Conservation (phyloP, 2,888 invertebrate species). For the Drosophila merina region DNA sequence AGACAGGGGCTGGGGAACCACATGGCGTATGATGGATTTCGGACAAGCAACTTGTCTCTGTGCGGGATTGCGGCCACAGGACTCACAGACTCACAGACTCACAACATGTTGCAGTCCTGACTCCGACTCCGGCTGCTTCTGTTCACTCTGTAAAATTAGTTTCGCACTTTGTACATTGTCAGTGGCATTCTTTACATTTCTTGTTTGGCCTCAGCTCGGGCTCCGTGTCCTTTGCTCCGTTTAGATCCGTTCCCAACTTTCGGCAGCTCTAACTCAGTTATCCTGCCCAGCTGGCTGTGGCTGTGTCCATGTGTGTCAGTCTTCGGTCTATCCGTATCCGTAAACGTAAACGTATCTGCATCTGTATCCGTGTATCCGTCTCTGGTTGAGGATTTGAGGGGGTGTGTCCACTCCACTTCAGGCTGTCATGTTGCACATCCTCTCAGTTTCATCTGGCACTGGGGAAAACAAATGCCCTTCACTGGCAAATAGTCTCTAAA, state of each 20-base stretch:
- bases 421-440: constrained; percentile 70
- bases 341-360: constrained; percentile 4
- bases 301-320: constrained; percentile 13
- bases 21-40: constrained; percentile 72
- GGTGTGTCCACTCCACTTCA: constrained; percentile 57
- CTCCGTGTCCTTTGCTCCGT: neutral
- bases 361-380: constrained; percentile 20
- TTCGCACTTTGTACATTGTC: constrained; percentile 81
- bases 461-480: neutral
- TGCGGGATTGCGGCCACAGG: constrained; percentile 34
- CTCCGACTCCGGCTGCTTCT: constrained; percentile 57
- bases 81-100: constrained; percentile 30
- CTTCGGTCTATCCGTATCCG: constrained; percentile 3
- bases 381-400: constrained; percentile 14
- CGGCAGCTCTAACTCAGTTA: constrained; percentile 68
- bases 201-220: constrained; percentile 45
- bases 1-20: constrained; percentile 10
- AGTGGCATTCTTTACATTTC: constrained; percentile 77
- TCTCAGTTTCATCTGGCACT: constrained; percentile 7
- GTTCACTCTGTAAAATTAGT: constrained; percentile 80
- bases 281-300: constrained; percentile 52
- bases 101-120: constrained; percentile 51
- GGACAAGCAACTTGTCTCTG: constrained; percentile 50
- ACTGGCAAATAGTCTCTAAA: neutral
- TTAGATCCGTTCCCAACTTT: constrained; percentile 23